phyloP scores from a whole-genome alignment of 1,140 invertebrate species.

The Pseudomyrmex gracilis region DNA sequence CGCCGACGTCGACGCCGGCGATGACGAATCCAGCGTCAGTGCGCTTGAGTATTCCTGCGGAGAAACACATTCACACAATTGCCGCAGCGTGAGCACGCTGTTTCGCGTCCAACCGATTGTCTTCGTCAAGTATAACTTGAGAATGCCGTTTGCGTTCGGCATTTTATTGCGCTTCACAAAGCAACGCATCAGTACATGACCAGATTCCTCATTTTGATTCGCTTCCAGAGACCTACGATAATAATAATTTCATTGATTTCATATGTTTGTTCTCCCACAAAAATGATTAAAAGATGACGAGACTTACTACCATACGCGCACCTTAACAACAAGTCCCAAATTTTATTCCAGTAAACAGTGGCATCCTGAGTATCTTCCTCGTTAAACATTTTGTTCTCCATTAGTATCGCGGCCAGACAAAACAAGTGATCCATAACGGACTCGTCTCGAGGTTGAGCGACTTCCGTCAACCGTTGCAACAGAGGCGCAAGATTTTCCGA shows the following conservation, averaged over 20 bases:
- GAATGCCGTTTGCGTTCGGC: constrained; percentile 75
- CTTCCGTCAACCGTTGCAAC: constrained; percentile 78
- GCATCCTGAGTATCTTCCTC: constrained; percentile 56
- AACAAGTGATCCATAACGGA: constrained; percentile 80
- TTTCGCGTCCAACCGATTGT: constrained; percentile 78
- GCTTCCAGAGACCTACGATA: constrained; percentile 73
- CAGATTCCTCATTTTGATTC: constrained; percentile 80
- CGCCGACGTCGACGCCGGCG: constrained; percentile 11
- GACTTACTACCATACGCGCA: constrained; percentile 67
- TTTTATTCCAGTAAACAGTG: constrained; percentile 79
- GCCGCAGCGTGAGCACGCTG: constrained; percentile 81
- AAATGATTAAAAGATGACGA: not conserved
- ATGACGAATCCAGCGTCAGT: constrained; percentile 18
- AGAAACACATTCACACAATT: constrained; percentile 71
- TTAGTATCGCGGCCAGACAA: constrained; percentile 76
- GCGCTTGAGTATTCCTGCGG: constrained; percentile 67
- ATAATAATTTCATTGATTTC: constrained; percentile 2
- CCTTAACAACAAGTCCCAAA: constrained; percentile 83
- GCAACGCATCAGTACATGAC: constrained; percentile 80
- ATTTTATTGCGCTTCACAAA: constrained; percentile 78
- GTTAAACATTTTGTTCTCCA: constrained; percentile 74
- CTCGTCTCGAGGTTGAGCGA: constrained; percentile 78
- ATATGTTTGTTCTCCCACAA: not conserved
- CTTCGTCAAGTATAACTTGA: constrained; percentile 82
- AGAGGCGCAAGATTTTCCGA: constrained; percentile 78